Evolutionary conservation across 2,888 invertebrate species (phyloP).

Genomic region (Synanthedon tipuliformis): DNA sequence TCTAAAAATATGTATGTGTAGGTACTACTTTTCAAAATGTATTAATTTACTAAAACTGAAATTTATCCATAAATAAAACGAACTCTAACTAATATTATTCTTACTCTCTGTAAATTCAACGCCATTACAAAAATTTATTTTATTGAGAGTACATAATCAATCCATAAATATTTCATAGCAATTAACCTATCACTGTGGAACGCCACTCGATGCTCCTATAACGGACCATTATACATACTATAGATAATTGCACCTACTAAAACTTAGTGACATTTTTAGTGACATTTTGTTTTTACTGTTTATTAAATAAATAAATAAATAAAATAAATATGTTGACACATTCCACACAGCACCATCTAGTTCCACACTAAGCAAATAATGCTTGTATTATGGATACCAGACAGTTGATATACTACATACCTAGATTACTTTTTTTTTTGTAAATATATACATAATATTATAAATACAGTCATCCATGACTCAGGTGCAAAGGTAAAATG

Average conservation of each 20-base stretch:
- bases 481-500: no score
- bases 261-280: slow-evolving; percentile 21
- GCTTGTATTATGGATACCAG: no score
- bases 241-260: slow-evolving; percentile 40
- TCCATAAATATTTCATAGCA: slow-evolving; percentile 54
- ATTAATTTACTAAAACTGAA: neutral
- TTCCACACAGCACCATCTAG: no score
- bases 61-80: neutral
- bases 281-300: neutral
- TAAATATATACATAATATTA: no score
- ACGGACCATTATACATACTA: slow-evolving; percentile 34
- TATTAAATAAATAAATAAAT: no score
- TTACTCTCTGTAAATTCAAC: slow-evolving; percentile 1
- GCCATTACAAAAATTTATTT: slow-evolving; percentile 25
- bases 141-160: slow-evolving; percentile 15
- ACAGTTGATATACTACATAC: no score
- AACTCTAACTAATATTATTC: neutral
- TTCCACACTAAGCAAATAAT: no score
- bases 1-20: neutral
- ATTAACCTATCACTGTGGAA: slow-evolving; percentile 54
- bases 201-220: slow-evolving; percentile 29
- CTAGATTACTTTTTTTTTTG: no score
- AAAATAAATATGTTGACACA: no score
- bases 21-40: no score
- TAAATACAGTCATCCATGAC: no score